Evolutionary conservation across 2,888 invertebrate species (phyloP).

Genomic region (Pomacea canaliculata): DNA sequence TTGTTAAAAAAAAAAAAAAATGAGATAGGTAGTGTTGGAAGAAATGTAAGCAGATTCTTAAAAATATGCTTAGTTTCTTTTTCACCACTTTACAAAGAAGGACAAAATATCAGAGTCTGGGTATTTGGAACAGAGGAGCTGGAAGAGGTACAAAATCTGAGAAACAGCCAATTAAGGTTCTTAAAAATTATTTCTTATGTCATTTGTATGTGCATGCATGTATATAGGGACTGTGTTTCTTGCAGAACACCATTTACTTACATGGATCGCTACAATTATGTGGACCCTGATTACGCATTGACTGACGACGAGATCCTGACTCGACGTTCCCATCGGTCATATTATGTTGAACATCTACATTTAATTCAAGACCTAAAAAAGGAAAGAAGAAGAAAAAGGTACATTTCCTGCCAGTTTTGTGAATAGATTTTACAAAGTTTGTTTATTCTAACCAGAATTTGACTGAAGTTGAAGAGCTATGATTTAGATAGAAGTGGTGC

Average conservation of each 20-base stretch:
- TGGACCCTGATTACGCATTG: conserved; percentile 68
- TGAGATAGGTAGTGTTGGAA: no score
- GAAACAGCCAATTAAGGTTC: not conserved
- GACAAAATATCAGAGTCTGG: no score
- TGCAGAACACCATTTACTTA: conserved; percentile 67
- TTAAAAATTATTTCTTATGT: not conserved
- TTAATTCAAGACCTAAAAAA: conserved; percentile 55
- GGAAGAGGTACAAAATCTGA: no score
- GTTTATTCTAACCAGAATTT: no score
- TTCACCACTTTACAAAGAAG: no score
- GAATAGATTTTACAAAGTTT: no score
- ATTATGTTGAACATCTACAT: conserved; percentile 59
- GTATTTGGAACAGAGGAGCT: no score
- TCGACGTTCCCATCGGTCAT: conserved; percentile 54
- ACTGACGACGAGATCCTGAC: conserved; percentile 59
- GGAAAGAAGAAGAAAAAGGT: conserved; percentile 54
- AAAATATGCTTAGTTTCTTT: no score
- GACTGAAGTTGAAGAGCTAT: no score
- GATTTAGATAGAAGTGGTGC: no score
- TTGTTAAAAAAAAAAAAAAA: no score
- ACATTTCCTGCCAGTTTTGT: conserved; percentile 9
- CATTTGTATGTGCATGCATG: not conserved
- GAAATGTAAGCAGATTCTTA: no score
- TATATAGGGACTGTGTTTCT: not conserved
- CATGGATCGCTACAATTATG: conserved; percentile 62